Percentiles rank a stretch among this genome's conserved stretches.
Conservation (phyloP, 2,113 vertebrate genomes). For the Salvelinus namaycush region DNA sequence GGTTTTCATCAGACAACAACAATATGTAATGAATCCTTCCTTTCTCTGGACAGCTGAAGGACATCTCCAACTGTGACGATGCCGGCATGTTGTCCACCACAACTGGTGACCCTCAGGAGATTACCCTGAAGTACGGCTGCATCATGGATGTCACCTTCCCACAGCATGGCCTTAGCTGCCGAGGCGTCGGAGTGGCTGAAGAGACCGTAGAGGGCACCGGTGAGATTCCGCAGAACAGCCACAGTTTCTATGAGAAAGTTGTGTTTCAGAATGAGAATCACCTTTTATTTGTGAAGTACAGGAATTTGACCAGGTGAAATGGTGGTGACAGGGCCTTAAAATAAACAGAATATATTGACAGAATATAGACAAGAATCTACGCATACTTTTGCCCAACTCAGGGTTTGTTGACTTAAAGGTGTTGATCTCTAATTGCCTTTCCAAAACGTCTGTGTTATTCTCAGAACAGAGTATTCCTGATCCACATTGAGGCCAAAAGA, state of each 20-base stretch:
- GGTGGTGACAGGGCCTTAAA: not conserved
- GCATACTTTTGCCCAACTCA: no score
- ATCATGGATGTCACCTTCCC: slow-evolving; percentile 68
- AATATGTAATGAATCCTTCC: slow-evolving; percentile 10
- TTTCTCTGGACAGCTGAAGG: slow-evolving; percentile 39
- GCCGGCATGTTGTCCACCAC: not conserved
- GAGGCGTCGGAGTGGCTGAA: slow-evolving; percentile 64
- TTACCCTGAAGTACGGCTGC: slow-evolving; percentile 69
- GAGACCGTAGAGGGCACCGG: slow-evolving; percentile 43
- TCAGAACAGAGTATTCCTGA: no score
- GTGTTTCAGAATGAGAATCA: not conserved
- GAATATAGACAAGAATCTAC: no score
- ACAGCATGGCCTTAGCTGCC: slow-evolving; percentile 37
- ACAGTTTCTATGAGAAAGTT: not conserved
- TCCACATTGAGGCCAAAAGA: no score
- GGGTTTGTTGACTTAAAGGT: no score
- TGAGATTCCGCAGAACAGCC: slow-evolving; percentile 18
- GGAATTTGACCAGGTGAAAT: not conserved
- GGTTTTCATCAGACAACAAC: no score
- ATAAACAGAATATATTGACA: not conserved
- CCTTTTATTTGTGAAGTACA: not conserved
- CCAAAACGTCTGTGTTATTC: no score
- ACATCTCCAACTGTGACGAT: not conserved
- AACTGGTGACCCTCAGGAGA: slow-evolving; percentile 15
- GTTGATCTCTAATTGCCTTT: no score